These are phyloP conservation scores for Leptoteleia sp. DNA, from an alignment of 1,140 invertebrate genomes.

Conservation along the genomic window DNA sequence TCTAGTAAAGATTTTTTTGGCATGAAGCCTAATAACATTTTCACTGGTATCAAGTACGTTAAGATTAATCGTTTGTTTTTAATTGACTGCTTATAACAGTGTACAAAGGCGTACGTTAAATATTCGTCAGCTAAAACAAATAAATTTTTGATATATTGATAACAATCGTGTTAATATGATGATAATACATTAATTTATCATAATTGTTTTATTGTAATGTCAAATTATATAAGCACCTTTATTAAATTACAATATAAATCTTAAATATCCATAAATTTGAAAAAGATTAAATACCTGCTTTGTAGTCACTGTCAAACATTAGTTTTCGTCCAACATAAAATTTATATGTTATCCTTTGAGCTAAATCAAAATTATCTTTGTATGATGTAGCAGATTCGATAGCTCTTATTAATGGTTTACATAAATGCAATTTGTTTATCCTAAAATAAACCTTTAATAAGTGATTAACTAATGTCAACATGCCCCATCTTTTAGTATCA, in stretches of 20 bases:
- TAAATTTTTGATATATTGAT: slow-evolving; percentile 27
- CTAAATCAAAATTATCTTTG: slow-evolving; percentile 92
- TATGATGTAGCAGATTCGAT: slow-evolving; percentile 93
- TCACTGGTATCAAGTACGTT: slow-evolving; percentile 97
- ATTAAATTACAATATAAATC: too few relatives aligned
- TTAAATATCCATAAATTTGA: too few relatives aligned
- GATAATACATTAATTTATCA: not conserved
- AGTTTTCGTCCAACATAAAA: slow-evolving; percentile 98
- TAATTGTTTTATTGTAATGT: too few relatives aligned
- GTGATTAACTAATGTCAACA: slow-evolving; percentile 97
- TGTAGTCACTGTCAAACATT: slow-evolving; percentile 99
- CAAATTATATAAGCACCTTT: too few relatives aligned
- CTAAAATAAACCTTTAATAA: slow-evolving; percentile 98
- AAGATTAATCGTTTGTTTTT: slow-evolving; percentile 97
- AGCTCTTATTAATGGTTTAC: slow-evolving; percentile 97
- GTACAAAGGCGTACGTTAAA: slow-evolving; percentile 95
- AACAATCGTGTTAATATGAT: slow-evolving; percentile 1
- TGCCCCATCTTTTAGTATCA: slow-evolving; percentile 96
- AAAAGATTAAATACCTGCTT: slow-evolving; percentile 85
- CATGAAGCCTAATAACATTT: slow-evolving; percentile 97
- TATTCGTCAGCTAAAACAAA: slow-evolving; percentile 92
- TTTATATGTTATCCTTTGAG: slow-evolving; percentile 96
- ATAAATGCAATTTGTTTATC: slow-evolving; percentile 98
- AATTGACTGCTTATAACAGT: slow-evolving; percentile 90
- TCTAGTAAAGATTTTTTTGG: slow-evolving; percentile 89